Conservation (phyloP, 2,113 vertebrate genomes). For the Oriolus oriolus region DNA sequence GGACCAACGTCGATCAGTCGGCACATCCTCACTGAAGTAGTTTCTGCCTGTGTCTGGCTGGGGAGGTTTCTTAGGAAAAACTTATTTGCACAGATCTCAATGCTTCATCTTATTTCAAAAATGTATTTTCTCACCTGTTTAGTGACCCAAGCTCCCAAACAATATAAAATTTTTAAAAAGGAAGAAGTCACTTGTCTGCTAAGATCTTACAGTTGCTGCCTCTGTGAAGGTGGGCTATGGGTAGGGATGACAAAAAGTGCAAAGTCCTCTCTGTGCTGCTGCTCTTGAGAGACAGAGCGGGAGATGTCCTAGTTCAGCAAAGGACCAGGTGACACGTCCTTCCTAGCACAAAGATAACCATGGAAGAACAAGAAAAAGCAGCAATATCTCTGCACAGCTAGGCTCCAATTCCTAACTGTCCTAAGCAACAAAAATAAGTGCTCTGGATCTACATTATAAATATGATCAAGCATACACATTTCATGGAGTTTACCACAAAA, state of each 20-base stretch:
- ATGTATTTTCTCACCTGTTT: not conserved
- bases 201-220: not conserved
- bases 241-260: not conserved
- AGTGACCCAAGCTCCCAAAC: not conserved
- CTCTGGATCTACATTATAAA: not conserved
- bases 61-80: not conserved
- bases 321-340: not conserved
- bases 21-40: not conserved
- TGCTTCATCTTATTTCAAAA: not conserved
- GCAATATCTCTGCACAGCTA: not conserved
- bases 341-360: not conserved
- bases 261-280: not conserved
- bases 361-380: not conserved
- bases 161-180: not conserved
- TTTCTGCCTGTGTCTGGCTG: not conserved
- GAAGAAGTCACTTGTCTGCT: not conserved
- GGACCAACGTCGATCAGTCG: fast-evolving
- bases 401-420: not conserved
- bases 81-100: not conserved
- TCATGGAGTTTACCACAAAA: not conserved
- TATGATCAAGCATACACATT: not conserved
- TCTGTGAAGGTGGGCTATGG: not conserved
- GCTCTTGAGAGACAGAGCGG: not conserved
- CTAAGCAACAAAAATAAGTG: not conserved
- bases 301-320: not conserved